Percentiles rank a stretch among this genome's conserved stretches.
These are phyloP conservation scores for Bradysia coprophila DNA, from an alignment of 1,140 invertebrate species.

Conservation along the genomic window DNA sequence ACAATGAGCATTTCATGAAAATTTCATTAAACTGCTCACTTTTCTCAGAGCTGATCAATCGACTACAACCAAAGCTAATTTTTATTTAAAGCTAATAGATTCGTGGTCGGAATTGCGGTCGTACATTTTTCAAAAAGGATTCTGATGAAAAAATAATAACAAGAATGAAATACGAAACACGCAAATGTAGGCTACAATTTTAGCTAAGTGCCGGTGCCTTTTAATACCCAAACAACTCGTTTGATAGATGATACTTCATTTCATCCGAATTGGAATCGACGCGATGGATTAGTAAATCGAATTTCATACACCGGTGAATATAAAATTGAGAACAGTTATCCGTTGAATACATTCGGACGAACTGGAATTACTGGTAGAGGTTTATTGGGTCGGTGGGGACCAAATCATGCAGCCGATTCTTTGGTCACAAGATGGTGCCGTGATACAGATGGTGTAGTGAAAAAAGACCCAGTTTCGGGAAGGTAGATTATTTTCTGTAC, in stretches of 20 bases:
- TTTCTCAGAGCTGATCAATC: no score
- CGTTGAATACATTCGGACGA: slow-evolving; percentile 67
- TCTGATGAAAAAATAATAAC: no score
- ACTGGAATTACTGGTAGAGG: slow-evolving; percentile 70
- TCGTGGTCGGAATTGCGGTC: no score
- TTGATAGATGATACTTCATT: slow-evolving; percentile 29
- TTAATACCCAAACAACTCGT: no score
- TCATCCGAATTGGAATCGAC: slow-evolving; percentile 56
- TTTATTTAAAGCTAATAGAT: no score
- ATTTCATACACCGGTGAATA: slow-evolving; percentile 52
- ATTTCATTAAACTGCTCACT: no score
- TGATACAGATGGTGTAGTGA: slow-evolving; percentile 24
- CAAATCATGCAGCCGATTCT: slow-evolving; percentile 85
- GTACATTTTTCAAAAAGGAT: no score
- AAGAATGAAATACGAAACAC: no score
- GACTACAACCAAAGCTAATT: no score
- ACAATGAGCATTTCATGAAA: no score
- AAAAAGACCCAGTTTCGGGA: slow-evolving; percentile 20
- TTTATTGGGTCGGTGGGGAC: slow-evolving; percentile 77
- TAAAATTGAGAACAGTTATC: slow-evolving; percentile 35
- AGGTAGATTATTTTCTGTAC: slow-evolving; percentile 13
- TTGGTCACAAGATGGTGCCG: slow-evolving; percentile 76
- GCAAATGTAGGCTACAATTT: no score
- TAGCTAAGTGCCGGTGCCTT: no score
- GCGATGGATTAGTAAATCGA: slow-evolving; percentile 65